Evolutionary conservation across 2,797 vertebrate genomes (phyloP).

Genomic region (Periparus ater): DNA sequence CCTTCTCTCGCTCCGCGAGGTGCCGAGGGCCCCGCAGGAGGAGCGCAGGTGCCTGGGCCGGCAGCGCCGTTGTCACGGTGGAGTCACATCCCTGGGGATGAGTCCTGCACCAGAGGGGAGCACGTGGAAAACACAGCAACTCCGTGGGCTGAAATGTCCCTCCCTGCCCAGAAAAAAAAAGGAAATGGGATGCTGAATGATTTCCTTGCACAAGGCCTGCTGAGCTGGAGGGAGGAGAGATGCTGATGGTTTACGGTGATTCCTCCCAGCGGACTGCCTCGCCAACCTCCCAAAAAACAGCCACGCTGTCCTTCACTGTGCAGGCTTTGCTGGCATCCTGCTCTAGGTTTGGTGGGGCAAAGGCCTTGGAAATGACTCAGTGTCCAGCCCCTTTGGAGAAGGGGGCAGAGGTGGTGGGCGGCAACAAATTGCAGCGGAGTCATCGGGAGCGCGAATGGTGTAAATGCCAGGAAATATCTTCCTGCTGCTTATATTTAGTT

Average conservation of each 20-base stretch:
- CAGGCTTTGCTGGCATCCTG: not conserved
- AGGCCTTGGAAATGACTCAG: not conserved
- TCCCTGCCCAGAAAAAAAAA: not conserved
- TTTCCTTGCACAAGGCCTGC: not conserved
- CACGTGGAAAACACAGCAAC: rapidly evolving
- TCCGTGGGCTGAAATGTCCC: not conserved
- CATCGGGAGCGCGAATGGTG: not conserved
- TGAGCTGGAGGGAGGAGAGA: not conserved
- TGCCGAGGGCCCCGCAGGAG: not conserved
- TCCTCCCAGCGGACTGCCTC: not conserved
- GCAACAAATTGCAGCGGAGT: rapidly evolving
- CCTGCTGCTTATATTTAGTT: not conserved
- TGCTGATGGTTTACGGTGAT: not conserved
- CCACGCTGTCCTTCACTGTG: not conserved
- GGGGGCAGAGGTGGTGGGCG: not conserved
- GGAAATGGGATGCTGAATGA: not conserved
- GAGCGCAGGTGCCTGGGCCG: not conserved
- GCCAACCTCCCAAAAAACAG: not conserved
- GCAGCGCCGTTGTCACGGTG: not conserved
- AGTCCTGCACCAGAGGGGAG: not conserved
- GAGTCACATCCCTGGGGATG: not conserved
- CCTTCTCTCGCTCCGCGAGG: not conserved
- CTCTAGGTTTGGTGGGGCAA: not conserved
- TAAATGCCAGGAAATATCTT: not conserved
- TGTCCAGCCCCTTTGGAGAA: not conserved